A percentile compares a stretch with the other conserved stretches of the same genome.
These are phyloP conservation scores for Sussaba pulchella DNA, from an alignment of 2,888 invertebrate genomes.

Conservation along the genomic window DNA sequence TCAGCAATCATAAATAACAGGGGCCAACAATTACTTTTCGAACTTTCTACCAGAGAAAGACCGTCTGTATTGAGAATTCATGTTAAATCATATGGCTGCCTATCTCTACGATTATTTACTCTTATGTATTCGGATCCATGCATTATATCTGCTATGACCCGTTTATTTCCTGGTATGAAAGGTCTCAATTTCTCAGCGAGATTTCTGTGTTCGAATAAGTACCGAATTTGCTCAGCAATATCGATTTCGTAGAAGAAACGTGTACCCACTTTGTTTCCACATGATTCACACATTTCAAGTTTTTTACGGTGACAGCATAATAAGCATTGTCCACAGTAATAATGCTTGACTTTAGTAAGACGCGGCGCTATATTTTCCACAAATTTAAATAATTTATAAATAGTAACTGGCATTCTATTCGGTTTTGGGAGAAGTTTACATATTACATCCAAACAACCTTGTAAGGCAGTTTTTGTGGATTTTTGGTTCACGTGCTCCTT, in stretches of 20 bases:
- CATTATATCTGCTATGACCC: constrained; percentile 46
- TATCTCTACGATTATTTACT: constrained; percentile 47
- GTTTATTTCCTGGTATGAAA: neutral
- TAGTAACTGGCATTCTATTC: constrained; percentile 48
- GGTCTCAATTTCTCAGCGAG: constrained; percentile 46
- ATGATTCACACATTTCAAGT: constrained; percentile 31
- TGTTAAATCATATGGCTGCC: constrained; percentile 53
- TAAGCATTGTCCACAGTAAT: constrained; percentile 40
- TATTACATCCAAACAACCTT: constrained; percentile 9
- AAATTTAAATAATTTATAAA: constrained; percentile 44
- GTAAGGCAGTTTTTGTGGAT: constrained; percentile 16
- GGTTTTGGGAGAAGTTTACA: constrained; percentile 23
- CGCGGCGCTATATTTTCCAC: constrained; percentile 32
- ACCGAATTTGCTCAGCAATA: constrained; percentile 44
- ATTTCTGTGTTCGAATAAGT: constrained; percentile 60
- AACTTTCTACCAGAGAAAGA: constrained; percentile 50
- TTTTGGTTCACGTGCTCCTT: constrained; percentile 3
- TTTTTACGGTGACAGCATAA: neutral
- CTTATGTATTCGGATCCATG: constrained; percentile 65
- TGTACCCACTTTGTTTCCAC: neutral
- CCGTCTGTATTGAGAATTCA: constrained; percentile 65
- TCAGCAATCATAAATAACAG: constrained; percentile 61
- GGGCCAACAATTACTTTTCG: constrained; percentile 54
- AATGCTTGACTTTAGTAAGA: constrained; percentile 26
- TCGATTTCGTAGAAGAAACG: constrained; percentile 58